These are phyloP conservation scores for Drosophila imparisetae DNA, from an alignment of 2,888 invertebrate species.

Conservation along the genomic window DNA sequence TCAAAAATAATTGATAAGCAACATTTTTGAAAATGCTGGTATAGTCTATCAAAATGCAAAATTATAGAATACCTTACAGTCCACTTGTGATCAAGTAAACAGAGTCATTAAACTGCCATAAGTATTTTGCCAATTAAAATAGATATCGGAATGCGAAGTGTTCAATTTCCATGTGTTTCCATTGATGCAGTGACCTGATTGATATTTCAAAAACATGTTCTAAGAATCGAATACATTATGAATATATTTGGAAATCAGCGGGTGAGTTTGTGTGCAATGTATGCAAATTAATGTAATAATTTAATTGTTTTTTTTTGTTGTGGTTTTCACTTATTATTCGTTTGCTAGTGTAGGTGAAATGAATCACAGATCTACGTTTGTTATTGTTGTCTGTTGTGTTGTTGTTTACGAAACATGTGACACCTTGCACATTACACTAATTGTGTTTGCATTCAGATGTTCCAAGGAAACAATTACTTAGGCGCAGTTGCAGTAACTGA, in stretches of 20 bases:
- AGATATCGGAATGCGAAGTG: conserved; percentile 14
- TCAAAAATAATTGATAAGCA: not conserved
- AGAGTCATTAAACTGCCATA: not conserved
- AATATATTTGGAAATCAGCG: conserved; percentile 19
- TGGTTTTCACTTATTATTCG: conserved; percentile 30
- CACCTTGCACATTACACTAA: conserved; percentile 69
- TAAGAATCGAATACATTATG: conserved; percentile 9
- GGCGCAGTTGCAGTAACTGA: conserved; percentile 4
- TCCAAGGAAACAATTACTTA: conserved; percentile 36
- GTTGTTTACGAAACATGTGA: conserved; percentile 60
- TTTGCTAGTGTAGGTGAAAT: conserved; percentile 7
- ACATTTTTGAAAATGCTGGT: not conserved
- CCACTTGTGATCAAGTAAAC: not conserved
- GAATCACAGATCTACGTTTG: conserved; percentile 34
- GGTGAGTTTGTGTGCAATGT: conserved; percentile 26
- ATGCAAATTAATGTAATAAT: conserved; percentile 43
- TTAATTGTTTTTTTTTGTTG: not conserved
- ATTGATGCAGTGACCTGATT: not conserved
- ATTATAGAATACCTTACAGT: not conserved
- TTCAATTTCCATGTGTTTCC: conserved; percentile 11
- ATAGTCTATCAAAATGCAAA: not conserved
- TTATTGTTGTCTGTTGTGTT: conserved; percentile 11
- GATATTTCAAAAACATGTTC: conserved; percentile 31
- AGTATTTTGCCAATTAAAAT: not conserved
- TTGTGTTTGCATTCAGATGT: conserved; percentile 52